These are phyloP conservation scores for Dioctria linearis DNA, from an alignment of 2,888 invertebrate genomes.

Conservation along the genomic window DNA sequence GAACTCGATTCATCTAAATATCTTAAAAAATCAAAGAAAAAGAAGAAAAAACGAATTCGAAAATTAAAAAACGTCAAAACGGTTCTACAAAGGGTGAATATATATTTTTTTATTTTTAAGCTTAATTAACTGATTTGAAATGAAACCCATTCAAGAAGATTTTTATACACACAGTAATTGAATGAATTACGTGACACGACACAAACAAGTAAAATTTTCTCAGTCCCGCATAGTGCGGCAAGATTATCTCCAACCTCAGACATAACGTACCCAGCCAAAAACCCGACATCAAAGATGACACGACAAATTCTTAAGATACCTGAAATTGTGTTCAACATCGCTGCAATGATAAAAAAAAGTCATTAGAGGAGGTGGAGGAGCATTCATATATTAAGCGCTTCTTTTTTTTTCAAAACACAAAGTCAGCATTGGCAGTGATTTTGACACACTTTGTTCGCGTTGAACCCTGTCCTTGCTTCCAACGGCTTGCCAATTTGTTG, in stretches of 20 bases:
- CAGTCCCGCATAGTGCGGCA: neutral
- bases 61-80: neutral
- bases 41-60: neutral
- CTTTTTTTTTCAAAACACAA: neutral
- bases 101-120: constrained; percentile 6
- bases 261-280: neutral
- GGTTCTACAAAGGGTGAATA: neutral
- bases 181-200: too few relatives aligned
- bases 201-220: too few relatives aligned
- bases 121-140: constrained; percentile 16
- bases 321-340: constrained; percentile 13
- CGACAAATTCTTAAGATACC: constrained; percentile 6
- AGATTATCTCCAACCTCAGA: neutral
- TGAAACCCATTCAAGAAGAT: too few relatives aligned
- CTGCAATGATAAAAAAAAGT: neutral
- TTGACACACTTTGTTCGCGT: constrained; percentile 55
- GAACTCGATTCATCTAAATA: neutral
- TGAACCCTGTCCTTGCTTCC: neutral
- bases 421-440: constrained; percentile 57
- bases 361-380: neutral
- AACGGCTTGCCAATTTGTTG: constrained; percentile 5
- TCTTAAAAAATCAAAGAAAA: neutral
- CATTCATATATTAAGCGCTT: neutral
- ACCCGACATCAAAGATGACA: constrained; percentile 29
- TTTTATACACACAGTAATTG: too few relatives aligned